Evolutionary conservation across 2,797 vertebrate species (phyloP).

Genomic region (Scarus forsteni): DNA sequence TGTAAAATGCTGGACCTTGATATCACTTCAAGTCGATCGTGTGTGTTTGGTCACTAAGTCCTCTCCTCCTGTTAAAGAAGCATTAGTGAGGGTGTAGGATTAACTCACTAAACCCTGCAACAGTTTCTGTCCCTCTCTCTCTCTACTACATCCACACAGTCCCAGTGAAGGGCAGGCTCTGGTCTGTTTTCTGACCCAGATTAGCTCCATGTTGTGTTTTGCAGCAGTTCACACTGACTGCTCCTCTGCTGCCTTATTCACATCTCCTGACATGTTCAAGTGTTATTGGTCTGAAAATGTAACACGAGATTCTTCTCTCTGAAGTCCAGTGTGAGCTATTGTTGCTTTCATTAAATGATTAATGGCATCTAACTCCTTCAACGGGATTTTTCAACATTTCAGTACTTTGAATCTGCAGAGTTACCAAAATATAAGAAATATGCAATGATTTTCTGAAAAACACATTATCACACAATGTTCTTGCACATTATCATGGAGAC

Average conservation of each 20-base stretch:
- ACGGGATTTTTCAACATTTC: conserved; percentile 32
- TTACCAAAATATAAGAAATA: neutral
- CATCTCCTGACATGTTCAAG: conserved; percentile 3
- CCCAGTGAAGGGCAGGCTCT: conserved; percentile 46
- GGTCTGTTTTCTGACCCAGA: conserved; percentile 58
- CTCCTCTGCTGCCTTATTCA: conserved; percentile 15
- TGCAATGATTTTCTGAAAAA: conserved; percentile 9
- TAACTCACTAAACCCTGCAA: conserved; percentile 64
- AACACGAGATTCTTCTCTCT: conserved; percentile 37
- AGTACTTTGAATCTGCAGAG: conserved; percentile 13
- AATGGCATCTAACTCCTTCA: conserved; percentile 43
- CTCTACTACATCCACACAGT: conserved; percentile 44
- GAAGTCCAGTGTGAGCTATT: conserved; percentile 40
- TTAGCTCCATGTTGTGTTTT: conserved; percentile 45
- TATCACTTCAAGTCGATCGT: conserved; percentile 66
- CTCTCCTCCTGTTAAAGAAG: conserved; percentile 72
- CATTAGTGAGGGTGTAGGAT: conserved; percentile 72
- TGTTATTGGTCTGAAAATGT: conserved; percentile 15
- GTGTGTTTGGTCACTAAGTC: conserved; percentile 73
- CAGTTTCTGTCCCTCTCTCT: conserved; percentile 30
- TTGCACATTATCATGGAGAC: neutral
- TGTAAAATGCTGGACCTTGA: conserved; percentile 37
- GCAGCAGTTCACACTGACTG: conserved; percentile 19
- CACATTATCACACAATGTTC: neutral
- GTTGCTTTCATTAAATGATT: conserved; percentile 60